Conservation (phyloP, 2,888 invertebrate genomes). For the Bhutanitis thaidina region DNA sequence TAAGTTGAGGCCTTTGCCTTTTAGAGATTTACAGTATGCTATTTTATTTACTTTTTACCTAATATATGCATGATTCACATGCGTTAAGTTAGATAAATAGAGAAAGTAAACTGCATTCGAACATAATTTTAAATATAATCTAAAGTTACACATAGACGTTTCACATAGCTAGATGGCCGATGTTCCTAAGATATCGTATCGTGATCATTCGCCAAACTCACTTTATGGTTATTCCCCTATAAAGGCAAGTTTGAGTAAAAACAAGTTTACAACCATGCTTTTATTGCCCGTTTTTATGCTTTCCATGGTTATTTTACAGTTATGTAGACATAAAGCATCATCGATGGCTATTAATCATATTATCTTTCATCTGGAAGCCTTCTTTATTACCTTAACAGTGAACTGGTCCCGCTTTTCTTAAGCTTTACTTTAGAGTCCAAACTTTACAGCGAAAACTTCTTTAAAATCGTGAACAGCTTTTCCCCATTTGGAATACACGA, state of each 20-base stretch:
- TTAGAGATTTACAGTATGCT: no score
- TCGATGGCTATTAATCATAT: conserved; percentile 24
- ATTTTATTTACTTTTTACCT: no score
- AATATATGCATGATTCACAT: no score
- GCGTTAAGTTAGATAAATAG: no score
- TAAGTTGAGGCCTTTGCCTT: no score
- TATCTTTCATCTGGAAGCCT: conserved; percentile 27
- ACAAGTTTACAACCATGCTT: conserved; percentile 67
- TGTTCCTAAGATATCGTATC: conserved; percentile 46
- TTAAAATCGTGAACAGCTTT: no score
- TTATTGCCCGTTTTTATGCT: conserved; percentile 58
- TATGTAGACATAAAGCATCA: conserved; percentile 23
- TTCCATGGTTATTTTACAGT: conserved; percentile 49
- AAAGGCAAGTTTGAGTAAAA: conserved; percentile 71
- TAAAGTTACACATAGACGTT: conserved; percentile 17
- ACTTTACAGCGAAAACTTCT: no score
- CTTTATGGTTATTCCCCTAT: conserved; percentile 71
- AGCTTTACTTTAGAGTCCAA: no score
- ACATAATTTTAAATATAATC: not conserved
- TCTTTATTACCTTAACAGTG: no score
- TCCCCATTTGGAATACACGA: no score
- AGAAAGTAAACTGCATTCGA: no score
- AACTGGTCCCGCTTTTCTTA: no score
- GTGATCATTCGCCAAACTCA: conserved; percentile 60
- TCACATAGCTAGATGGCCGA: conserved; percentile 55